phyloP scores from a whole-genome alignment of 2,888 invertebrate genomes.

The Epicampocera succincta region DNA sequence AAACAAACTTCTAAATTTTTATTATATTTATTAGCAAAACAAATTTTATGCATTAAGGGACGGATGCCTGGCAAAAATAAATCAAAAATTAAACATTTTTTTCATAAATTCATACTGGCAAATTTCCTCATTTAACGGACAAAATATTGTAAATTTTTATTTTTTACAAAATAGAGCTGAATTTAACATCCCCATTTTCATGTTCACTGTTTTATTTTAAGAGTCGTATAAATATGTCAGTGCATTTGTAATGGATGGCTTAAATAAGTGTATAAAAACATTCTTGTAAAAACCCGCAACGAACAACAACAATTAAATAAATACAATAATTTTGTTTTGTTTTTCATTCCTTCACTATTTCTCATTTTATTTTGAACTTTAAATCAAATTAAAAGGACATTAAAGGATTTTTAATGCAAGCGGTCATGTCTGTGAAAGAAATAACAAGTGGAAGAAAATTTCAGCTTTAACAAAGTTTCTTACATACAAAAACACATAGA shows the following conservation, averaged over 20 bases:
- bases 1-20: no score
- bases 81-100: no score
- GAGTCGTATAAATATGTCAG: neutral
- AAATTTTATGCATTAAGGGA: no score
- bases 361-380: slow-evolving; percentile 14
- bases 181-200: neutral
- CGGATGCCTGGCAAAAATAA: no score
- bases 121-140: no score
- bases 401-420: slow-evolving; percentile 32
- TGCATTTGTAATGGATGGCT: neutral
- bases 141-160: neutral
- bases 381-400: slow-evolving; percentile 45
- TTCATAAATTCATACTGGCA: no score
- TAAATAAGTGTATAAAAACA: neutral
- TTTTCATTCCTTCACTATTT: neutral
- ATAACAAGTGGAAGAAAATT: slow-evolving; percentile 13
- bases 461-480: slow-evolving; percentile 13
- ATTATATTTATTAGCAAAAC: no score
- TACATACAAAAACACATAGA: neutral
- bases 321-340: slow-evolving; percentile 1
- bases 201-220: neutral
- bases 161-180: no score
- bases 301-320: slow-evolving; percentile 34
- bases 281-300: slow-evolving; percentile 12
- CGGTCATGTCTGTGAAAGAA: slow-evolving; percentile 8